Percentiles rank a stretch among this genome's conserved stretches.
phyloP scores from a whole-genome alignment of 2,113 vertebrate species.

The Gallinago paraguaiae region DNA sequence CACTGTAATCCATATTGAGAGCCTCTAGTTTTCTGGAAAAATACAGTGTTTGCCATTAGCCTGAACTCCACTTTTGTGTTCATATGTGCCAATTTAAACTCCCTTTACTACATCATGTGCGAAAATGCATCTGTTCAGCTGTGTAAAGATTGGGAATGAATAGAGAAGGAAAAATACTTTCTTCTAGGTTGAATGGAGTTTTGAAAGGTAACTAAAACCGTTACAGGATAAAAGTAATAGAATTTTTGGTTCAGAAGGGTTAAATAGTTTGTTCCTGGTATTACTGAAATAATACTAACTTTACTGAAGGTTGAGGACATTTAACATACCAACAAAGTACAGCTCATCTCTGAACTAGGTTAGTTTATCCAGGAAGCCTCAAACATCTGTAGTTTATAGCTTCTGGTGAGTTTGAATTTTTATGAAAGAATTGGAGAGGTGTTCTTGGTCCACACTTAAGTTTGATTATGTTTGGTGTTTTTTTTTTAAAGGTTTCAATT shows the following conservation, averaged over 20 bases:
- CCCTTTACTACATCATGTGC: neutral
- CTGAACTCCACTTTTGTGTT: neutral
- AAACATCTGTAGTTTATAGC: neutral
- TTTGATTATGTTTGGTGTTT: neutral
- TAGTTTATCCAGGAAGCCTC: neutral
- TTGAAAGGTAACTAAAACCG: neutral
- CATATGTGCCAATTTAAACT: neutral
- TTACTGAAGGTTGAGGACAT: neutral
- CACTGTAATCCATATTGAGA: neutral
- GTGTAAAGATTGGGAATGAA: neutral
- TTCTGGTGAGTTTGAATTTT: neutral
- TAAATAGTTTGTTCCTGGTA: neutral
- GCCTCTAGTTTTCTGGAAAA: neutral
- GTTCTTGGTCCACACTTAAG: neutral
- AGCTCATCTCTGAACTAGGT: neutral
- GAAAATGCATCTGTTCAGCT: neutral
- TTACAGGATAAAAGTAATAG: neutral
- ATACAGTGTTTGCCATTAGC: neutral
- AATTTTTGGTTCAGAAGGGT: neutral
- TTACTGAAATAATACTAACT: neutral
- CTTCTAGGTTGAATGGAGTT: neutral
- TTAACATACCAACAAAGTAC: neutral
- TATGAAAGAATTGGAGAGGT: neutral
- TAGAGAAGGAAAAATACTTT: neutral
- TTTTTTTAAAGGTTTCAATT: neutral